Evolutionary conservation across 2,888 invertebrate genomes (phyloP).

Genomic region (Hedya salicella): DNA sequence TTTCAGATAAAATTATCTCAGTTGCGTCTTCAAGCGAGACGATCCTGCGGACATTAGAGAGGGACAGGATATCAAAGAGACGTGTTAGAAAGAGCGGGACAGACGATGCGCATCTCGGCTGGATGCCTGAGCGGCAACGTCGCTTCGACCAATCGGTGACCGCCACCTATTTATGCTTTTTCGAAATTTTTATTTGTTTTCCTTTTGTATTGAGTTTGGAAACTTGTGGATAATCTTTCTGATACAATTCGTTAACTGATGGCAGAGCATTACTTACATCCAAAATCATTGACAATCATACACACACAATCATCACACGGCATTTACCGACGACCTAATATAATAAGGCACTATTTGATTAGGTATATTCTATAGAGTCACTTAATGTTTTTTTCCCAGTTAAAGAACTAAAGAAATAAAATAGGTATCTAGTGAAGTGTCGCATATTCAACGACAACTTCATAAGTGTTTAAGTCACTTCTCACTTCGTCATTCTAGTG

Average conservation of each 20-base stretch:
- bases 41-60: conserved; percentile 77
- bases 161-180: conserved; percentile 69
- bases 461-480: conserved; percentile 9
- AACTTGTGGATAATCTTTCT: conserved; percentile 50
- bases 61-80: conserved; percentile 54
- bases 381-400: too few species aligned
- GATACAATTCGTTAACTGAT: not conserved
- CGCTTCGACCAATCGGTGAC: conserved; percentile 80
- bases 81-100: conserved; percentile 54
- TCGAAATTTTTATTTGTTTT: conserved; percentile 61
- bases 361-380: too few species aligned
- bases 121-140: conserved; percentile 78
- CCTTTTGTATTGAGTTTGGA: conserved; percentile 55
- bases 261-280: too few species aligned
- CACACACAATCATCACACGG: too few species aligned
- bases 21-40: conserved; percentile 82
- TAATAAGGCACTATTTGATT: too few species aligned
- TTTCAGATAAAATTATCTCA: conserved; percentile 81
- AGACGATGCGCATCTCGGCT: conserved; percentile 69
- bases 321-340: too few species aligned
- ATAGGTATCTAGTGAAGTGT: too few species aligned
- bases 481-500: conserved; percentile 22
- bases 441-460: too few species aligned
- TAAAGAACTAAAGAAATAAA: too few species aligned
- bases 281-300: too few species aligned